Base-by-base conservation (phyloP, 2,113 vertebrate genomes). In the Hypomesus transpacificus region DNA sequence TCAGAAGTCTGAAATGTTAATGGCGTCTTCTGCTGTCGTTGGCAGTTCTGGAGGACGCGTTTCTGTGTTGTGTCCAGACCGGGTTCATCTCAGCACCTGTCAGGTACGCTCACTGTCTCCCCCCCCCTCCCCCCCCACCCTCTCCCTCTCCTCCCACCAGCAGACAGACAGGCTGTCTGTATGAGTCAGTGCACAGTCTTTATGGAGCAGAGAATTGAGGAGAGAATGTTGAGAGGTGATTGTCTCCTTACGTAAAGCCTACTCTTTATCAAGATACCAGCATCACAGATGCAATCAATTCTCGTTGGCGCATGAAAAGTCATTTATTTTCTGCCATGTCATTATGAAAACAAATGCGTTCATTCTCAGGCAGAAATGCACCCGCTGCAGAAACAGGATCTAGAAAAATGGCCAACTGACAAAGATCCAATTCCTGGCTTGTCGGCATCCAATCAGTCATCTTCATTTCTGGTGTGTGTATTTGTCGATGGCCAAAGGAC, bases 301-400 rank as follows among this genome's bases (percentile, higher is more conserved):
- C 54, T 73, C 80, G 70, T 82, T 84, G 13, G 75, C 76, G 79
- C 79, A 85, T 77, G 66, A 82, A 84, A 85, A 86, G 46, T 77
- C 73, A 79, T 80, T 82, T 73, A 67, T 86, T 85, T 79, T 84
- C 67, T 77, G 83, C 74, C 39, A 18, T 84, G 80, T 85, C 71
- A 84, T 87, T 84, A 82, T 82, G 77, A 76, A 87, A 87, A 86
- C 73, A 87, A 89, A 85, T 79, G 75, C 70, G 75, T 80, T 82
- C 78, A 66, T 79, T 85, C 73, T 80, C 31, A 13, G 6, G 75
- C 65, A 81, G 74, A 87, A 86, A 87, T 84, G 80, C 72, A 80
- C 78, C 77, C 56, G 58, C 76, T 72, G 76, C 76, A 82, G 71
- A 87, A 88, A 81, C 74, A 78, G 71, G 28, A 82, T 84, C 75